Evolutionary conservation across 2,113 vertebrate genomes (phyloP).

Genomic region (Poecile atricapillus): DNA sequence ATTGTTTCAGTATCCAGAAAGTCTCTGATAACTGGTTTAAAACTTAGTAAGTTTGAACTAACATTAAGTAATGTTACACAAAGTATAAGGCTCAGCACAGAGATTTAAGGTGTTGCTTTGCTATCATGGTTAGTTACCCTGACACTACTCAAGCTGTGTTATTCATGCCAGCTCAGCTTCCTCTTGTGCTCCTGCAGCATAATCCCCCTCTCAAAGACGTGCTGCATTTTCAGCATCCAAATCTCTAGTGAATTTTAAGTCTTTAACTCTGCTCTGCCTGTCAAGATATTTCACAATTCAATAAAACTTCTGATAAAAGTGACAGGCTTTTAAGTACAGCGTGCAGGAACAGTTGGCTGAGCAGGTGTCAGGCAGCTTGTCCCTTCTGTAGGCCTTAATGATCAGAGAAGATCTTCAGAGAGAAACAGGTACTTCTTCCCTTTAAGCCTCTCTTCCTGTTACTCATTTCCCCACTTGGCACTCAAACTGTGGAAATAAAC

Average conservation of each 20-base stretch:
- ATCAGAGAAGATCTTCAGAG: not conserved
- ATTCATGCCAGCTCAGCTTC: not conserved
- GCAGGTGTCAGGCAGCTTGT: not conserved
- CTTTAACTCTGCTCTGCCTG: not conserved
- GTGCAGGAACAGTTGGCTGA: not conserved
- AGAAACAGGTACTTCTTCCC: not conserved
- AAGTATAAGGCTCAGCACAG: not conserved
- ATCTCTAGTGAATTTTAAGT: not conserved
- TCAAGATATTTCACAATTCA: not conserved
- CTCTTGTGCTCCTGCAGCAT: not conserved
- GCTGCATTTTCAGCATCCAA: not conserved
- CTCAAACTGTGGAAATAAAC: slow-evolving; percentile 1
- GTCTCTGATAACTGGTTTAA: not conserved
- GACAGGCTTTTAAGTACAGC: not conserved
- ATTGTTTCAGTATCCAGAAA: not conserved
- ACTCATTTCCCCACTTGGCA: slow-evolving; percentile 35
- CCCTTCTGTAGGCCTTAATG: not conserved
- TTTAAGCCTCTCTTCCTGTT: not conserved
- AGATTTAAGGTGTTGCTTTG: not conserved
- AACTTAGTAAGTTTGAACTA: not conserved
- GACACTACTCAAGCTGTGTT: not conserved
- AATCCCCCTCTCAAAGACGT: not conserved
- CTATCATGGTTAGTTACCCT: not conserved
- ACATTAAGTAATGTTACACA: not conserved
- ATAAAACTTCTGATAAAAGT: not conserved